phyloP scores from a whole-genome alignment of 2,113 vertebrate species.

The Gnathonemus echidnorhynchus region DNA sequence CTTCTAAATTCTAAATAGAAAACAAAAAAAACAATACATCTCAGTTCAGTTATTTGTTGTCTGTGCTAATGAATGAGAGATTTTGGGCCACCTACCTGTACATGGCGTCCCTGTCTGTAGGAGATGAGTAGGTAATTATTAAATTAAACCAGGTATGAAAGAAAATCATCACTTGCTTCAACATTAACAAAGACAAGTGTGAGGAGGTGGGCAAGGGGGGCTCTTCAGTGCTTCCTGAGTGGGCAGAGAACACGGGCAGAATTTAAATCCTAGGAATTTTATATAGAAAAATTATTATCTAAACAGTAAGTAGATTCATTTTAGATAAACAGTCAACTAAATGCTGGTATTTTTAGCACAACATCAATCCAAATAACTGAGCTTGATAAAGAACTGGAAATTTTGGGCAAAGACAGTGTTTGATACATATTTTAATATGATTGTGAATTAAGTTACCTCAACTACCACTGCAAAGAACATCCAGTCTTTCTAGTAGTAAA shows the following conservation, averaged over 20 bases:
- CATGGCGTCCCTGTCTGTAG: neutral
- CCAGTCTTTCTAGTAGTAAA: neutral
- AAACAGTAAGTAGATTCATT: neutral
- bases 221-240: neutral
- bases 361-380: neutral
- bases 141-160: neutral
- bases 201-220: neutral
- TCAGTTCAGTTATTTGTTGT: neutral
- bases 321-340: neutral
- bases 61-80: neutral
- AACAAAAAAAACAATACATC: neutral
- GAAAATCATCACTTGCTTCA: neutral
- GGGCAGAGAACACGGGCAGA: neutral
- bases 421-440: neutral
- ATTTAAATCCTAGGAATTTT: neutral
- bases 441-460: neutral
- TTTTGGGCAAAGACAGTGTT: neutral
- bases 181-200: neutral
- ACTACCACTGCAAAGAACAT: neutral
- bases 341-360: neutral
- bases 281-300: neutral
- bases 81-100: neutral
- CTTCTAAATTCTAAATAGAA: neutral
- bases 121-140: neutral
- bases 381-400: neutral